phyloP scores from a whole-genome alignment of 2,797 vertebrate species.

The Catamblyrhynchus diadema region DNA sequence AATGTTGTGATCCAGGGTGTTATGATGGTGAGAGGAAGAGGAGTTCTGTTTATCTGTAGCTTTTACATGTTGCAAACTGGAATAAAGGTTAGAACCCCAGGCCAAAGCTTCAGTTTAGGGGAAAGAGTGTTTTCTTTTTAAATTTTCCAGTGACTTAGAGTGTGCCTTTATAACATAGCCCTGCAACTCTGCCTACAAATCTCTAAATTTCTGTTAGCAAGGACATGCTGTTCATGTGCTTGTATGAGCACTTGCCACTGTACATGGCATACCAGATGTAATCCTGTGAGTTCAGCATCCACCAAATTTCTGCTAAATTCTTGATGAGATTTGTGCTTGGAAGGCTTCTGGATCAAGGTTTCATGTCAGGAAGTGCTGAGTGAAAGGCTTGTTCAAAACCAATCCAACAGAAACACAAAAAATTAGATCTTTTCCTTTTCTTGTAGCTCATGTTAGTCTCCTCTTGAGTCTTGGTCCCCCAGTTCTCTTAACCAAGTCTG shows the following conservation, averaged over 20 bases:
- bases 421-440: not conserved
- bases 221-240: not conserved
- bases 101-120: not conserved
- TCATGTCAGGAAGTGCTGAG: not conserved
- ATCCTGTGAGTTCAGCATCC: not conserved
- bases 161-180: not conserved
- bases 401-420: not conserved
- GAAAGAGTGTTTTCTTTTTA: not conserved
- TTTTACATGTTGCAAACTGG: not conserved
- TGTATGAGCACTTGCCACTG: not conserved
- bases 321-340: not conserved
- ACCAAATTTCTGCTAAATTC: not conserved
- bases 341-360: not conserved
- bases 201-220: not conserved
- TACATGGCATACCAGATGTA: rapidly evolving
- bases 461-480: not conserved
- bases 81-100: not conserved
- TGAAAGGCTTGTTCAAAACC: not conserved
- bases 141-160: not conserved
- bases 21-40: not conserved
- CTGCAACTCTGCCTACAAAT: not conserved
- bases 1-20: not conserved
- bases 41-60: not conserved
- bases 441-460: not conserved
- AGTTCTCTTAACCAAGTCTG: not conserved